Conservation (phyloP, 2,888 invertebrate species). For the Graphium colonna region DNA sequence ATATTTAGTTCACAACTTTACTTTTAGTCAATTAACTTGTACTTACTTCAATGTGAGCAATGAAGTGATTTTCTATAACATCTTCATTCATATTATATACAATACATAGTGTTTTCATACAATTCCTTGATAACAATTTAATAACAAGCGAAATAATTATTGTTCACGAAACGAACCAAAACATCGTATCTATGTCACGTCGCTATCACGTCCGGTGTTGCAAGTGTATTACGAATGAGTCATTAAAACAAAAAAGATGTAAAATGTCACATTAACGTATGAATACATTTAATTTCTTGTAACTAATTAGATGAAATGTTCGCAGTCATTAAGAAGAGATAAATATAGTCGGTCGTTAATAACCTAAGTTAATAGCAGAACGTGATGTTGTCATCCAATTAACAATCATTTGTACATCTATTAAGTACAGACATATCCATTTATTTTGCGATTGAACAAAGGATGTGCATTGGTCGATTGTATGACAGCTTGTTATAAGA, state of each 20-base stretch:
- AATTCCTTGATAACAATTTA: too few relatives aligned
- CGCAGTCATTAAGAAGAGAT: neutral
- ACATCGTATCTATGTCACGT: neutral
- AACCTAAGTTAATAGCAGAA: too few relatives aligned
- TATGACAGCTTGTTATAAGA: too few relatives aligned
- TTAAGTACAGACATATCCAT: too few relatives aligned
- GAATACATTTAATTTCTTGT: neutral
- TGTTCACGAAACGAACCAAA: slow-evolving; percentile 5
- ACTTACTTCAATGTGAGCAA: too few relatives aligned
- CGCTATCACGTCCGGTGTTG: slow-evolving; percentile 6
- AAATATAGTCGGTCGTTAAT: neutral
- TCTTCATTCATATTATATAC: too few relatives aligned
- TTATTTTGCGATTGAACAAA: neutral
- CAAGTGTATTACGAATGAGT: slow-evolving; percentile 4
- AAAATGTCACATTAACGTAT: neutral
- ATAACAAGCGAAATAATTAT: neutral
- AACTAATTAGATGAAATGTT: neutral
- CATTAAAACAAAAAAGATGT: slow-evolving; percentile 1
- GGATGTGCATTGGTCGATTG: neutral
- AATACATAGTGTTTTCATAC: too few relatives aligned
- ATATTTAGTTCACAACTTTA: too few relatives aligned
- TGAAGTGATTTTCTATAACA: too few relatives aligned
- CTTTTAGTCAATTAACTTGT: too few relatives aligned
- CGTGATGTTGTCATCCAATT: too few relatives aligned
- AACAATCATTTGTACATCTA: too few relatives aligned